Conservation (phyloP, 2,113 vertebrate genomes). For the Orcinus orca region DNA sequence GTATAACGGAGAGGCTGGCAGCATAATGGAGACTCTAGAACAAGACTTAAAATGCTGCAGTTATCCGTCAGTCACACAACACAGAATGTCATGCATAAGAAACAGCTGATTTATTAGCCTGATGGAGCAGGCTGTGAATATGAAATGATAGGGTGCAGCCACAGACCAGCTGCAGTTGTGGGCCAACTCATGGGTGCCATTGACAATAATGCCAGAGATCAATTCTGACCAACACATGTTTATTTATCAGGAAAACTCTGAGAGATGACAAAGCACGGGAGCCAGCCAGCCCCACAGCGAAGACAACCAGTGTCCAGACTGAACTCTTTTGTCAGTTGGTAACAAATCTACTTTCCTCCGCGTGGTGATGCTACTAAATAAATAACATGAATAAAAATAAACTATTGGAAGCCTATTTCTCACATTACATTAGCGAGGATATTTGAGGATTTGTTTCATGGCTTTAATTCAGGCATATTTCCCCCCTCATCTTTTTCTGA, state of each 20-base stretch:
- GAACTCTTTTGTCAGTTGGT: neutral
- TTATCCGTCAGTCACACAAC: slow-evolving; percentile 71
- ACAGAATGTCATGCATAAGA: slow-evolving; percentile 74
- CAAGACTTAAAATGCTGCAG: slow-evolving; percentile 67
- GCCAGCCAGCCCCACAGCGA: neutral
- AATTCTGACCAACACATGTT: neutral
- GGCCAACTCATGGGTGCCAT: neutral
- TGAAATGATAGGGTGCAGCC: slow-evolving; percentile 58
- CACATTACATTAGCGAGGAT: neutral
- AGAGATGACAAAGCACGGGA: neutral
- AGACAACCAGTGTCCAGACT: neutral
- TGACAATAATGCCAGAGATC: neutral
- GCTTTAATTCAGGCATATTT: neutral
- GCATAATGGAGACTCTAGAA: slow-evolving; percentile 53
- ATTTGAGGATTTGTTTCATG: slow-evolving; percentile 27
- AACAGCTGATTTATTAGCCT: slow-evolving; percentile 78
- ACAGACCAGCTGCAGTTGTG: neutral
- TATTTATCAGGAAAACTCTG: neutral
- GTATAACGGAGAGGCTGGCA: slow-evolving; percentile 64
- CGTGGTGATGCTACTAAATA: slow-evolving; percentile 1
- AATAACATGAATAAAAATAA: slow-evolving; percentile 35
- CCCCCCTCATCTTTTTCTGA: neutral
- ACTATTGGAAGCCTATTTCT: slow-evolving; percentile 28
- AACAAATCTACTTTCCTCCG: slow-evolving; percentile 10
- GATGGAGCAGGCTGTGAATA: slow-evolving; percentile 61